Base-by-base conservation (phyloP, 2,888 invertebrate genomes). In the Diarsia mendica region DNA sequence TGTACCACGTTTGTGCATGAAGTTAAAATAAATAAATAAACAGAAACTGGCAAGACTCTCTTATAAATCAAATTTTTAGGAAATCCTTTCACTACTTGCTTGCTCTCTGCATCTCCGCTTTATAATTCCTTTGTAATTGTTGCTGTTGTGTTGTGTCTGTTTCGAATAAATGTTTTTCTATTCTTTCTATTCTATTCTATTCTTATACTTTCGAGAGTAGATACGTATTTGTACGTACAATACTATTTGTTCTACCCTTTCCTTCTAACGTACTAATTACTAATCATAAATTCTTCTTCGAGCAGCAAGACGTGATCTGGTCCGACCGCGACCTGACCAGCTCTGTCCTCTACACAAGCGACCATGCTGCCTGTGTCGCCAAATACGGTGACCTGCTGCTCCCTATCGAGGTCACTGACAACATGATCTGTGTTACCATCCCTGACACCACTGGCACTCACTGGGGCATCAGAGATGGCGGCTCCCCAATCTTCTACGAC, bases 401-500 rank as follows among this genome's bases (percentile, higher is more conserved):
- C 6, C 80, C 87, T 9, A 67, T 76, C 0, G n/a, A 69, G 20
- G 85, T 91, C 51, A 92, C 91, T 9, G 71, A 81, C 6, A 91
- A 90, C 82, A 93, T 93, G 93, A 85, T 94, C 79, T 94, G 94
- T 82, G 90, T 91, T 44, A 88, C 87, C 39, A 51, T 85, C 44
- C 64, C 78, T 2, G 90, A 90, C n/a, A 70, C 78, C 0, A 67
- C 85, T 4, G 91, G 91, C 15, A 79, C 82, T 0, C 91, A 91
- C 64, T 88, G 91, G 33, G 87, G 89, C 51, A 76, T 87, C n/a
- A 87, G 89, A 8, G 93, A 96, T 87, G 92, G 92, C 67, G 96
- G 96, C 9, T 94, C 95, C n/a, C 95, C 96, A 28, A 80, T 96
- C 77, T 93, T 91, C 83, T 91, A 90, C 82, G 88, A 87, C 61